Conservation (phyloP, 2,888 invertebrate species). For the Oxycera nigricornis region DNA sequence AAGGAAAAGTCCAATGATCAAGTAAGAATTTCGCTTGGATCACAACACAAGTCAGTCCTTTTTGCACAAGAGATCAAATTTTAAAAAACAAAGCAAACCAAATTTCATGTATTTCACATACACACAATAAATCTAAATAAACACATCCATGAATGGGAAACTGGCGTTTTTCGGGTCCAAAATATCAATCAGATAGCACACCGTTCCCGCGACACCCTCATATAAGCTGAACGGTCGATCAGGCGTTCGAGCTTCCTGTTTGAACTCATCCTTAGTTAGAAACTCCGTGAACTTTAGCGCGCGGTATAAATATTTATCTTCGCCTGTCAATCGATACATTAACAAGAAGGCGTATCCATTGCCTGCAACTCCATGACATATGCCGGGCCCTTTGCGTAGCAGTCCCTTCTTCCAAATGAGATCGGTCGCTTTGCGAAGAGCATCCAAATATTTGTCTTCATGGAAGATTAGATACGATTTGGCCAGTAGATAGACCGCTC, state of each 20-base stretch:
- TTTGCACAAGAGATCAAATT: neutral
- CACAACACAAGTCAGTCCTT: neutral
- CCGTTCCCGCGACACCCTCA: constrained; percentile 87
- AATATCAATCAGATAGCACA: constrained; percentile 81
- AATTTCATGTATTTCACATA: neutral
- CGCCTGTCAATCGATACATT: constrained; percentile 75
- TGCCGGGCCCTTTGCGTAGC: constrained; percentile 84
- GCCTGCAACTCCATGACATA: constrained; percentile 88
- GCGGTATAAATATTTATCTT: constrained; percentile 74
- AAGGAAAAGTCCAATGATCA: no score
- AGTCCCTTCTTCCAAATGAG: constrained; percentile 84
- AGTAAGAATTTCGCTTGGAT: no score
- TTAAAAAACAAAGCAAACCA: neutral
- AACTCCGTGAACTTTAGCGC: constrained; percentile 81
- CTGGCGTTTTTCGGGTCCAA: constrained; percentile 74
- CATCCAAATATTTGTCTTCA: constrained; percentile 74
- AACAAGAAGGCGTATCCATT: constrained; percentile 82
- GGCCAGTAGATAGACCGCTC: constrained; percentile 80
- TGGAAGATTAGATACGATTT: constrained; percentile 79
- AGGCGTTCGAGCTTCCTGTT: constrained; percentile 73
- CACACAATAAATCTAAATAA: constrained; percentile 43
- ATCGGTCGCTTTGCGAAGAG: constrained; percentile 74
- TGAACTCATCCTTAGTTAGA: constrained; percentile 71
- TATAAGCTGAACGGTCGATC: constrained; percentile 84
- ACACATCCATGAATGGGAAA: constrained; percentile 84